phyloP scores from a whole-genome alignment of 1,140 invertebrate genomes.

The Stratiolaelaps scimitus region DNA sequence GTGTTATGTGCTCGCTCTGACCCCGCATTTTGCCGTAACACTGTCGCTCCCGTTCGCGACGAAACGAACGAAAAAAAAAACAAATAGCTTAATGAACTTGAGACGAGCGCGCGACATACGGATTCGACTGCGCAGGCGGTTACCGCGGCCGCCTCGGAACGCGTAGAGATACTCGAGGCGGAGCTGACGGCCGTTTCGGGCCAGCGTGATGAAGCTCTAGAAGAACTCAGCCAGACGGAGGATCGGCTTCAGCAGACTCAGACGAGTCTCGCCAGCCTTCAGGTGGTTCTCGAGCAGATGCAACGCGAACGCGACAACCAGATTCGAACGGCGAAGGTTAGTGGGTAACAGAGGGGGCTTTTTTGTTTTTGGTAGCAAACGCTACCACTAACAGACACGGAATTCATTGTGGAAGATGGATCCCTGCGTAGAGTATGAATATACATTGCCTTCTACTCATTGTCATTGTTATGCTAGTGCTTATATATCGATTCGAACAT shows the following conservation, averaged over 20 bases:
- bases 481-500: no score
- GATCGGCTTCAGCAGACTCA: slow-evolving; percentile 8
- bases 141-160: slow-evolving; percentile 8
- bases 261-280: slow-evolving; percentile 13
- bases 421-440: no score
- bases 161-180: slow-evolving; percentile 12
- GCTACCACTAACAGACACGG: no score
- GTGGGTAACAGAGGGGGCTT: no score
- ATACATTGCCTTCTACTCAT: no score
- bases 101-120: background rate
- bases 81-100: background rate
- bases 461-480: no score
- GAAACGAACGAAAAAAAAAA: no score
- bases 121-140: slow-evolving; percentile 20
- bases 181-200: background rate
- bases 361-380: no score
- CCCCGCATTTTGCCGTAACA: no score
- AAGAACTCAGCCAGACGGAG: background rate
- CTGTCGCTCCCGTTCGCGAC: no score
- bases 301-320: background rate
- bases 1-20: no score
- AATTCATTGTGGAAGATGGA: no score
- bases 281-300: slow-evolving; percentile 20
- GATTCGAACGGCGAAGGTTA: background rate
- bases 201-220: slow-evolving; percentile 5